Evolutionary conservation across 2,888 invertebrate species (phyloP), one percentile per base, ranked within the genome.

Genomic region (Oscheius sp.): DNA sequence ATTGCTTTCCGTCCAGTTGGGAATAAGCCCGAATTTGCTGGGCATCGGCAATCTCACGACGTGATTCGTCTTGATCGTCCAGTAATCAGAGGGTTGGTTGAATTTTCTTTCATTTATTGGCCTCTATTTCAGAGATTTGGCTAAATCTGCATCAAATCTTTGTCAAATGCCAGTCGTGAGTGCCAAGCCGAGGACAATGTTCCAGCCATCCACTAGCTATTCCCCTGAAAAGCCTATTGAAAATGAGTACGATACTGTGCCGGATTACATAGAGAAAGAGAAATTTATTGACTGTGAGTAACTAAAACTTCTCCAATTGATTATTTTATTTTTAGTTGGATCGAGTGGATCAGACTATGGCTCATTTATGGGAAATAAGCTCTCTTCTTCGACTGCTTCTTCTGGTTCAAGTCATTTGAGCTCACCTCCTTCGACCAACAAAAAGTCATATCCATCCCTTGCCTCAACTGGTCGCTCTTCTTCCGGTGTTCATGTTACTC

Each of bases 401-500:
- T 64, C 64, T 20, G 68, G 52, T 15, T 64, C 61, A 25, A 68
- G 69, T 33, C 69, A 69, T 64, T 27, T 69, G 39, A 53, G 52
- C 42, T 64, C 64, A 27, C 69, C 69, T n/a, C 64, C 69, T 10
- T 53, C 39, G 15, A 69, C 52, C 5, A 37, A 29, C 27, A 63
- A 68, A 37, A 68, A 68, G 17, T 20, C 23, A 12, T 52, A 65
- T 33, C 65, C 65, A 3, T 39, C 57, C 1, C n/a, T 68, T 25
- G 68, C 61, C 46, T 53, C 52, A n/a, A 65, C 39, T 27, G 65
- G 65, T 42, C 23, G 69, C 17, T 53, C 64, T 29, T 75, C 80
- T 0, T 79, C 79, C 33, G 78, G 76, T 17, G 74, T 81, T 23
- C 84, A 84, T 72, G 78, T 84, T 33, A 84, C 84, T 8, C 84